phyloP scores from a whole-genome alignment of 2,888 invertebrate genomes.

The Altica lythri region DNA sequence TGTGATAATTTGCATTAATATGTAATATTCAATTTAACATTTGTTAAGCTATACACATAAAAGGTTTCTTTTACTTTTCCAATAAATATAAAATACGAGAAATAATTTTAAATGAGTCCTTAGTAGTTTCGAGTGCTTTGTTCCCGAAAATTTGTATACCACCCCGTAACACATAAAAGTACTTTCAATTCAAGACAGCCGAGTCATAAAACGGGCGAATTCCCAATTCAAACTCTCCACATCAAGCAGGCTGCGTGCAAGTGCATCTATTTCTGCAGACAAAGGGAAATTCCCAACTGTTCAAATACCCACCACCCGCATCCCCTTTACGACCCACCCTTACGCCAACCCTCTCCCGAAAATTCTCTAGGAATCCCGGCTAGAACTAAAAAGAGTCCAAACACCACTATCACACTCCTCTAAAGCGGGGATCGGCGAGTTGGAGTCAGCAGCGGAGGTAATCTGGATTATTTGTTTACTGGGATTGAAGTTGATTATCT shows the following conservation, averaged over 20 bases:
- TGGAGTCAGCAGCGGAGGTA: constrained; percentile 15
- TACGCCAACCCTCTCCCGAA: constrained; percentile 9
- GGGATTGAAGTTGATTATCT: no score
- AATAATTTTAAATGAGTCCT: no score
- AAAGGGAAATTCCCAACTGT: constrained; percentile 27
- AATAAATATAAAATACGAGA: no score
- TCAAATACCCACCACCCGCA: constrained; percentile 21
- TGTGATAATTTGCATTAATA: no score
- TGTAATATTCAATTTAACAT: no score
- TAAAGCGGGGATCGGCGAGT: constrained; percentile 7
- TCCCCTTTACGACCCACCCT: constrained; percentile 7
- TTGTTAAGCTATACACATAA: no score
- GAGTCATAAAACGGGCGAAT: constrained; percentile 22
- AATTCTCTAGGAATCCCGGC: constrained; percentile 26
- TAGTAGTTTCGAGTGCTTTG: no score
- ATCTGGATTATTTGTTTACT: constrained; percentile 10
- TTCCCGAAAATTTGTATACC: no score
- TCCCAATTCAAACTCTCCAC: constrained; percentile 25
- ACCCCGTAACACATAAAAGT: constrained; percentile 20
- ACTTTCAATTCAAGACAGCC: constrained; percentile 24
- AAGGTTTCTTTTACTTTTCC: no score
- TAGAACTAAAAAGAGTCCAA: constrained; percentile 27
- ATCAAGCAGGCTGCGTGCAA: constrained; percentile 26
- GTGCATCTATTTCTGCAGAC: constrained; percentile 27
- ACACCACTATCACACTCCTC: constrained; percentile 21